Evolutionary conservation across 2,797 vertebrate genomes (phyloP), one percentile per base, ranked within the genome.

Genomic region (Diglossa cyanea): DNA sequence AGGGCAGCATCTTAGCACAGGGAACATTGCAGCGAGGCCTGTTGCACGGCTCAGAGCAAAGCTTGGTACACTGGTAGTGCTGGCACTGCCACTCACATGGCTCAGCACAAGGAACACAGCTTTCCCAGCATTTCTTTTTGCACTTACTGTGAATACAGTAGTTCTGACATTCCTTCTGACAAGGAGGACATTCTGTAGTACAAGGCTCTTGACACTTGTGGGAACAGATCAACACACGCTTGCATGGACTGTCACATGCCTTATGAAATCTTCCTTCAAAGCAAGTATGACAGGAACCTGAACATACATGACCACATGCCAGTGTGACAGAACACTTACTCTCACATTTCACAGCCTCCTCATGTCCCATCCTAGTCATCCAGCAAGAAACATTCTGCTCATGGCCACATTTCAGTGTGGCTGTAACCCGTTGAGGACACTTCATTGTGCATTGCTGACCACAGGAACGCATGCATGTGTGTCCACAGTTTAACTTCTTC

Each of bases 11-110:
- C 85, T 98, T 96, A 13, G 95, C 62, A 94, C 99, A 99, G 58
- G 98, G 98, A 70, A 96, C 87, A 2, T 97, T 95, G 92, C 99
- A 99, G 4, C 98, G 98, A 11, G 97, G 98, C 18, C 99, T 98
- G 88, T 99, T 97, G 17, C 99, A 99, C 1, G 99, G 98, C 94
- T 99, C 99, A 7, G 98, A 98, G 97, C 99, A 99, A 42, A 99
- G 98, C 31, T 95, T 98, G 71, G 96, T 98, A 81, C 99, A 99
- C 48, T 83, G 91, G 53, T 98, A 98, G 92, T 99, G 99, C 94
- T 96, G 97, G 94, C 99, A 99, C 61, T 80, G 97, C 98, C 98
- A 99, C 37, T 96, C 89, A 6, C 99, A 99, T 21, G 98, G 99
- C 87, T 99, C 99, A 4, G 91, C 94, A 11, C 99, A 99, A 10